These are phyloP conservation scores for Deroplatys truncata DNA, from an alignment of 2,888 invertebrate species.

Conservation along the genomic window DNA sequence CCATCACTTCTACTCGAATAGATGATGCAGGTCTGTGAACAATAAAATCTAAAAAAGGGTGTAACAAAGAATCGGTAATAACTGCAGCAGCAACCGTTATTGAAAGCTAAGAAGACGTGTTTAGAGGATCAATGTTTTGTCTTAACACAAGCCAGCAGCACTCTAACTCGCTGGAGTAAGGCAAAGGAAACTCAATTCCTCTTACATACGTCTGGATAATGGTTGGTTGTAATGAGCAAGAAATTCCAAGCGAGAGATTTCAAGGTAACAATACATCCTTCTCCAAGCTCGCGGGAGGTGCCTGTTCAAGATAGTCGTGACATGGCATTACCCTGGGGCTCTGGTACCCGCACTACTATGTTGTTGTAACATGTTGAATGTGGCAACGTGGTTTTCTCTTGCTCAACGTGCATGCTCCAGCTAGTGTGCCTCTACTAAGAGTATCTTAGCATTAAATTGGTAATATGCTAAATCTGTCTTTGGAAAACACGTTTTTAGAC, in stretches of 20 bases:
- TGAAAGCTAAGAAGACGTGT: too few relatives aligned
- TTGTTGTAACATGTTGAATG: not conserved
- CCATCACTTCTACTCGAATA: not conserved
- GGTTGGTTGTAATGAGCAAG: not conserved
- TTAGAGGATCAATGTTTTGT: not conserved
- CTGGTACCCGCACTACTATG: not conserved
- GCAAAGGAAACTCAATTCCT: not conserved
- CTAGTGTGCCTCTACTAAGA: too few relatives aligned
- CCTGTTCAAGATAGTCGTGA: not conserved
- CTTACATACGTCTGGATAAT: not conserved
- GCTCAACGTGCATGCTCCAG: not conserved
- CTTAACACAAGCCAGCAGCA: too few relatives aligned
- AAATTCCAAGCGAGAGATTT: not conserved
- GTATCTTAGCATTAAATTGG: too few relatives aligned
- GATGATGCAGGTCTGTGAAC: too few relatives aligned
- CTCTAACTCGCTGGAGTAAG: not conserved
- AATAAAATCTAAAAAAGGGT: not conserved
- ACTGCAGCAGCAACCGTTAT: too few relatives aligned
- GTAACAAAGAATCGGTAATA: too few relatives aligned
- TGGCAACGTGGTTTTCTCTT: not conserved
- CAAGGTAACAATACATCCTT: not conserved
- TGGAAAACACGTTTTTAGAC: too few relatives aligned
- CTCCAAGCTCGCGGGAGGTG: not conserved
- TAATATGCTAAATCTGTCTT: too few relatives aligned
- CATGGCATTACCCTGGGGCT: not conserved